Percentiles rank a stretch among this genome's conserved stretches.
Evolutionary conservation across 2,113 vertebrate genomes (phyloP).

Genomic region (Cheirogaleus medius): DNA sequence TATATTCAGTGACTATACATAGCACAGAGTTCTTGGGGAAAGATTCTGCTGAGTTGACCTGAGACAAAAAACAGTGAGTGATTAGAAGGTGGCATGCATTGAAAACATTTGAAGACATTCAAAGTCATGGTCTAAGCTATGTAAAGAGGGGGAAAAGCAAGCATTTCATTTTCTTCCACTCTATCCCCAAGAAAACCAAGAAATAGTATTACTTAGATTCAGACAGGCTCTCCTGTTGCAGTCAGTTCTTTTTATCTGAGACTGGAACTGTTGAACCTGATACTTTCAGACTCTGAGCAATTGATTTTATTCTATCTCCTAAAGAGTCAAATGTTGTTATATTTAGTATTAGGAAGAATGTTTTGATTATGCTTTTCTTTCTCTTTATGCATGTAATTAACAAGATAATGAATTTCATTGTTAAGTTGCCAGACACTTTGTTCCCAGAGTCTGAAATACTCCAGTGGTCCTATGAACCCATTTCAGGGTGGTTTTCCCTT

Average conservation of each 20-base stretch:
- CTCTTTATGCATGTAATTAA: neutral
- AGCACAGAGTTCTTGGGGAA: constrained; percentile 39
- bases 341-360: neutral
- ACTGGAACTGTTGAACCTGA: neutral
- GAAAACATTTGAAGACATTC: neutral
- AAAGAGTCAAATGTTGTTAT: neutral
- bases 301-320: constrained; percentile 20
- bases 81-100: neutral
- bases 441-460: neutral
- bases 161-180: neutral
- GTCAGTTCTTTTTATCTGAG: neutral
- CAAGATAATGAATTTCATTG: neutral
- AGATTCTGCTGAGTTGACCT: constrained; percentile 49
- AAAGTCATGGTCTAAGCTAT: neutral
- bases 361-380: neutral
- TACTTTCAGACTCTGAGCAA: neutral
- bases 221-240: neutral
- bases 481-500: neutral
- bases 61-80: constrained; percentile 26
- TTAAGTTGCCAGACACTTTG: constrained; percentile 3
- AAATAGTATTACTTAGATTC: neutral
- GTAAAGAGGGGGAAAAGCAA: neutral
- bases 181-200: neutral
- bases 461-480: neutral
- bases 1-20: constrained; percentile 41